Conservation (phyloP, 2,888 invertebrate species). For the Drosophila quinaria region DNA sequence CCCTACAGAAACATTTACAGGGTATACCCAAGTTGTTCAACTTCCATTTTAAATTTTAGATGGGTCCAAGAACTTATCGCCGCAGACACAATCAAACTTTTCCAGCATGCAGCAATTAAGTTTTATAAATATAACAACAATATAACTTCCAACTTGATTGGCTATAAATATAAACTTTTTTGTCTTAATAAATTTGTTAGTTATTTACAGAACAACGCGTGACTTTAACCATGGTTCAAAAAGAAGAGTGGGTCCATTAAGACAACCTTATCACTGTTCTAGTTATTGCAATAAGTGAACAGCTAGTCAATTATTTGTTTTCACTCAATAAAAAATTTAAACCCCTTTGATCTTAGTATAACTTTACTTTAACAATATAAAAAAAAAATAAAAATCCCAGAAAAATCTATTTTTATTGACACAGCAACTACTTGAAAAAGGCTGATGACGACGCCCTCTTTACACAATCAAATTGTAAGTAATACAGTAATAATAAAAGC, state of each 20-base stretch:
- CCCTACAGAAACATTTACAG: constrained; percentile 1
- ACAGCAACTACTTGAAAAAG: not conserved
- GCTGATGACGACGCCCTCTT: constrained; percentile 22
- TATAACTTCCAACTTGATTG: not conserved
- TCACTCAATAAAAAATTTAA: too few species aligned
- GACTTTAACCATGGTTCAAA: not conserved
- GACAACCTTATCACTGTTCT: not conserved
- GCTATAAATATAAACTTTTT: not conserved
- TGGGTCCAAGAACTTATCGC: not conserved
- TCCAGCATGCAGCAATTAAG: constrained; percentile 26
- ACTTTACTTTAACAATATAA: too few species aligned
- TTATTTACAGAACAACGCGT: not conserved
- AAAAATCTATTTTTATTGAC: not conserved
- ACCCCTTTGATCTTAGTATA: too few species aligned
- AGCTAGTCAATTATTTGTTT: too few species aligned
- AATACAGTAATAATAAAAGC: constrained; percentile 11
- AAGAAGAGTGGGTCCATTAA: not conserved
- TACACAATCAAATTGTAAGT: constrained; percentile 15
- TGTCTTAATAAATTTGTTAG: not conserved
- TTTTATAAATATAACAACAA: constrained; percentile 22
- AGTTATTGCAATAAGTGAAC: not conserved
- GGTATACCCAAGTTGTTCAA: not conserved
- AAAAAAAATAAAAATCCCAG: too few species aligned
- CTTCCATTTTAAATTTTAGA: constrained; percentile 1
- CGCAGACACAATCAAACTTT: constrained; percentile 17